A percentile compares a stretch with the other conserved stretches of the same genome.
phyloP scores from a whole-genome alignment of 2,797 vertebrate genomes.

The Kryptopterus vitreolus region DNA sequence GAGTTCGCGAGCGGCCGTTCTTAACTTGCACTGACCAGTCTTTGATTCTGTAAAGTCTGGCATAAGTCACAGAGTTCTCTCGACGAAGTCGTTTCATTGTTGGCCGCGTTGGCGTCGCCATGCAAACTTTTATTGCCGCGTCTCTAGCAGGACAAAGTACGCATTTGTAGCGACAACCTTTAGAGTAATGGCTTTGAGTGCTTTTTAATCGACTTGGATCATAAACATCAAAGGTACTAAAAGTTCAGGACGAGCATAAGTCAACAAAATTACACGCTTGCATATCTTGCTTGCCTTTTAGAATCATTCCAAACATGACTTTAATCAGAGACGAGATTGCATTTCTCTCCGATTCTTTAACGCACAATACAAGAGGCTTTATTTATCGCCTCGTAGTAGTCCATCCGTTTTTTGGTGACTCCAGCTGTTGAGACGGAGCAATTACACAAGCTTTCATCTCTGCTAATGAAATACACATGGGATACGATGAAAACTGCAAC shows the following conservation, averaged over 20 bases:
- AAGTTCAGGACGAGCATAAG: conserved; percentile 19
- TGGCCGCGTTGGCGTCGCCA: neutral
- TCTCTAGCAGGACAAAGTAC: neutral
- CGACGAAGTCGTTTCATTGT: neutral
- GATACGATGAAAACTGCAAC: no score
- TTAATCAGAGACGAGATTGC: conserved; percentile 10
- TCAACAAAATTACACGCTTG: conserved; percentile 20
- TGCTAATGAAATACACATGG: neutral
- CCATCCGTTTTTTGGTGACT: neutral
- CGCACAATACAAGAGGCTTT: neutral
- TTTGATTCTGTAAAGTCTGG: conserved; percentile 8
- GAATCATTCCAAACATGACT: conserved; percentile 1
- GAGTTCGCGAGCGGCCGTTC: neutral
- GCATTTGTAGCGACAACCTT: neutral
- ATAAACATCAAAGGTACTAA: conserved; percentile 21
- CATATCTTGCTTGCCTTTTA: conserved; percentile 11
- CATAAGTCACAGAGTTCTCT: neutral
- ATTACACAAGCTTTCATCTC: neutral
- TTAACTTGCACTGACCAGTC: neutral
- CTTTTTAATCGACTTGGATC: neutral
- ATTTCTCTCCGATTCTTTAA: neutral
- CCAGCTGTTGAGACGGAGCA: neutral
- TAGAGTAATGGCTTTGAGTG: conserved; percentile 11
- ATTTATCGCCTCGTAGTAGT: neutral
- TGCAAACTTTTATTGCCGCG: neutral